Conservation (phyloP, 2,113 vertebrate genomes). For the Anthoscopus minutus region DNA sequence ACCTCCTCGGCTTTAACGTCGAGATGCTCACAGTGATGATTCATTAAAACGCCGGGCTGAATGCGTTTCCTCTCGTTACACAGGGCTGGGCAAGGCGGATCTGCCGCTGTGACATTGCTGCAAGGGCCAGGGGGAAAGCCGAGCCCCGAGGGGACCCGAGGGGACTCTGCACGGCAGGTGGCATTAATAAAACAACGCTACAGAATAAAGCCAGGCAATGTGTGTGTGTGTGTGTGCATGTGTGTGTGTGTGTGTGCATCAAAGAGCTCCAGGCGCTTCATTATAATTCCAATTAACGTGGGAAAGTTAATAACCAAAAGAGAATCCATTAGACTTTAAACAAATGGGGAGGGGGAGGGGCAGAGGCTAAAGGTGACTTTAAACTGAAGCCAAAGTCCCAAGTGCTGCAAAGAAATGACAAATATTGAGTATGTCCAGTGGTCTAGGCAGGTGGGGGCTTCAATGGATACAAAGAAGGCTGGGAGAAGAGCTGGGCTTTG, state of each 20-base stretch:
- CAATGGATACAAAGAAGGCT: neutral
- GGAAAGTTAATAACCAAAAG: neutral
- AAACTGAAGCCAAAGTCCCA: neutral
- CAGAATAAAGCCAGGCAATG: neutral
- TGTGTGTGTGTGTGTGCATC: neutral
- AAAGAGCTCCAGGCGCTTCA: neutral
- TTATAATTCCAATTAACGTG: neutral
- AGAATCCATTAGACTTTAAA: neutral
- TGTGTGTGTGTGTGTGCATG: neutral
- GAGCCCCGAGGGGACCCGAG: neutral
- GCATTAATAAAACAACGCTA: neutral
- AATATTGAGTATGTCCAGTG: neutral
- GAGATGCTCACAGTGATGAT: neutral
- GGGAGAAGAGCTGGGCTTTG: neutral
- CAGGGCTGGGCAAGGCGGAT: neutral
- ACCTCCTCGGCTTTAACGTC: neutral
- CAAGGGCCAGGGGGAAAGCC: neutral
- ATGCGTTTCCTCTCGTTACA: neutral
- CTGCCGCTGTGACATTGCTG: neutral
- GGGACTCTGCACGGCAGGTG: neutral
- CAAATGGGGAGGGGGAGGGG: neutral
- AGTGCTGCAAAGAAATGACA: neutral
- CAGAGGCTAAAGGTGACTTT: neutral
- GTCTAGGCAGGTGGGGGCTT: neutral
- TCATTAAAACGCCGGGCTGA: neutral